Base-by-base conservation (phyloP, 2,888 invertebrate genomes). In the Villa cingulata region DNA sequence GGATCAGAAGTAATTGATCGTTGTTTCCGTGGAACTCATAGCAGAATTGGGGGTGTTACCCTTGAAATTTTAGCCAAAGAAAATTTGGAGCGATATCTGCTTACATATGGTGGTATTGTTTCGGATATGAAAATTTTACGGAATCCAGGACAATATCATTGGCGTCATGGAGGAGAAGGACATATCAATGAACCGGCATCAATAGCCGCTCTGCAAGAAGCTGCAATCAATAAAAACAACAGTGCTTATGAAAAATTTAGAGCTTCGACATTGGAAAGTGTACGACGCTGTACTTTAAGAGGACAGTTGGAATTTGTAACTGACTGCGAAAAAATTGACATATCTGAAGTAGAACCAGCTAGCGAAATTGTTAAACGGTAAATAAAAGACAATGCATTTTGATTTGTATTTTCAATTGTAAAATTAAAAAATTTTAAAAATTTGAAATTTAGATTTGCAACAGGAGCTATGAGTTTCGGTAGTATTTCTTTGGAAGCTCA, bases 401-500 rank as follows among this genome's bases (percentile, higher is more conserved):
- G 6, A 12, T 18, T 9, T 39, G 12, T 12, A 32, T 12, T 32
- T 12, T 9, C 3, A 32, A 3, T 32, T 32, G 9, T 32, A 9
- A 32, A 12, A 18, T 2, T 36, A 15, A 19, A 43, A 19, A 18
- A 36, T 29, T 7, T 14, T 19, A 36, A 43, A 36, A 20, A 9
- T n/a, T n/a, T 5, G 17, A 10, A n/a, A 14, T 34, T 14, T 6
- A 66, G 68, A 34, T 70, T 70, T 51, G 68, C 70, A 44, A 62
- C 73, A 72, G 91, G 92, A 54, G 94, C 94, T 2, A 95, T 95
- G 94, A 91, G 91, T 58, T 94, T 94, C 70, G 94, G 94, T 2
- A 94, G 94, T 50, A 97, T 98, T 59, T 96, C 95, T 0, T 72
- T 91, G 60, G 98, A 98, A 69, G 89, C 98, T 2, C 98, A 98